Conservation (phyloP, 2,888 invertebrate species). For the Drosophila paranaensis region DNA sequence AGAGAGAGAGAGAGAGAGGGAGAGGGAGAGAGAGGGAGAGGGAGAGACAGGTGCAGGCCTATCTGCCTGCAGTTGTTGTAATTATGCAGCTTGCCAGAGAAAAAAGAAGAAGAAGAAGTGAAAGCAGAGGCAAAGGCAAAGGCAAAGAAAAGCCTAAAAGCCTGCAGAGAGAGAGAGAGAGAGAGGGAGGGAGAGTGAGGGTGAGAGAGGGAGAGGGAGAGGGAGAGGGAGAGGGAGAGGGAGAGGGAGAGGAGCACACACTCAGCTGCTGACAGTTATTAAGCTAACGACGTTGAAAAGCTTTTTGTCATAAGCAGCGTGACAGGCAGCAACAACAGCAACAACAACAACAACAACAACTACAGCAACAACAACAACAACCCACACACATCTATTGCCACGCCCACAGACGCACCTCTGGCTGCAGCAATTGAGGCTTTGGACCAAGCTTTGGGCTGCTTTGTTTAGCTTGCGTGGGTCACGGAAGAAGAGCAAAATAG, state of each 20-base stretch:
- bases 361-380: slow-evolving; percentile 3
- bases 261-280: slow-evolving; percentile 73
- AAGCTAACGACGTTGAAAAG: slow-evolving; percentile 76
- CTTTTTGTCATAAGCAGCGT: slow-evolving; percentile 63
- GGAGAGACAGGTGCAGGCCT: slow-evolving; percentile 13
- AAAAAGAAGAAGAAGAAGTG: slow-evolving; percentile 1
- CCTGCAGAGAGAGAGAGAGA: slow-evolving; percentile 10
- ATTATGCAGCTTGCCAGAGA: slow-evolving; percentile 68
- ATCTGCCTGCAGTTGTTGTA: slow-evolving; percentile 60
- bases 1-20: neutral
- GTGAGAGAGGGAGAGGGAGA: neutral
- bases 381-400: neutral
- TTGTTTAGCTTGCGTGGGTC: neutral
- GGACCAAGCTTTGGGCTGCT: neutral
- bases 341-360: neutral
- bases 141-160: slow-evolving; percentile 31
- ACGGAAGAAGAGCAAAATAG: too few relatives aligned
- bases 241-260: slow-evolving; percentile 17
- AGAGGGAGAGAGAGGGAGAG: too few relatives aligned
- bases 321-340: slow-evolving; percentile 30
- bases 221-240: too few relatives aligned
- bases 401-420: slow-evolving; percentile 2
- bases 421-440: slow-evolving; percentile 3
- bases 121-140: neutral
- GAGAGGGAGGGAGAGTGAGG: neutral